Evolutionary conservation across 2,888 invertebrate genomes (phyloP).

Genomic region (Leucophenga montana): DNA sequence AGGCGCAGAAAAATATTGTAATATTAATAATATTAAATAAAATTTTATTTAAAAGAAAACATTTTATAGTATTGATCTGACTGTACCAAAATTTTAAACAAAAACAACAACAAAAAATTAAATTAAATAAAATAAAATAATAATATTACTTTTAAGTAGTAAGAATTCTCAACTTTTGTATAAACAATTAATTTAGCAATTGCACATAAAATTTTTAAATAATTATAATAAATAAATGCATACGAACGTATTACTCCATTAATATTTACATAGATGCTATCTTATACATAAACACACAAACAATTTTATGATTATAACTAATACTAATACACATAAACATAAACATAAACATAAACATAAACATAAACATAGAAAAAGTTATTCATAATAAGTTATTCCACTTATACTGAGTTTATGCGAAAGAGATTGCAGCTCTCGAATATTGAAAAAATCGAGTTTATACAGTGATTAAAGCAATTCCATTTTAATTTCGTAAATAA

Average conservation of each 20-base stretch:
- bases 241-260: too few species aligned
- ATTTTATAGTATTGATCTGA: slow-evolving; percentile 41
- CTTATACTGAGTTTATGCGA: too few species aligned
- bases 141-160: slow-evolving; percentile 18
- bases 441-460: too few species aligned
- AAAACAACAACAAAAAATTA: slow-evolving; percentile 11
- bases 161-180: slow-evolving; percentile 20
- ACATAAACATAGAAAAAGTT: slow-evolving; percentile 31
- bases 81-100: slow-evolving; percentile 61
- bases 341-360: slow-evolving; percentile 30
- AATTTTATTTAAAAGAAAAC: slow-evolving; percentile 23
- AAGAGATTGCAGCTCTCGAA: too few species aligned
- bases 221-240: neutral
- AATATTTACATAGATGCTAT: neutral
- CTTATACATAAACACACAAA: neutral
- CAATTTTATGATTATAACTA: slow-evolving; percentile 10
- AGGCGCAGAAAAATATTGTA: slow-evolving; percentile 36
- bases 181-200: slow-evolving; percentile 9
- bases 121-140: slow-evolving; percentile 7
- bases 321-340: slow-evolving; percentile 27
- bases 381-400: too few species aligned
- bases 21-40: slow-evolving; percentile 32
- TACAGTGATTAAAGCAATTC: too few species aligned
- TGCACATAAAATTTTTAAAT: neutral
- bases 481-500: too few species aligned